phyloP scores from a whole-genome alignment of 2,113 vertebrate species.

The Etheostoma spectabile region DNA sequence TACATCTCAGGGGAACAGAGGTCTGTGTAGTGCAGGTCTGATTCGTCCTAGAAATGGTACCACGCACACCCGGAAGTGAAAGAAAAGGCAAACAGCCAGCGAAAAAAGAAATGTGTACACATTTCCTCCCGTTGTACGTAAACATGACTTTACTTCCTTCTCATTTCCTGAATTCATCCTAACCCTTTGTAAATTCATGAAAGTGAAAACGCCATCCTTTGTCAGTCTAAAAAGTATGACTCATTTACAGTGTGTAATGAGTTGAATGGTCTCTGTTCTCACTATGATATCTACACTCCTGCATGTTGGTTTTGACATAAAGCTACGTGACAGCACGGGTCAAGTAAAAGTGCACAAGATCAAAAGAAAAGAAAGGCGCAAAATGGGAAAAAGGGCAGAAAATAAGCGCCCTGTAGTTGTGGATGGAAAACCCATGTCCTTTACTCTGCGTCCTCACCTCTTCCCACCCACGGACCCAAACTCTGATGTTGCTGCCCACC shows the following conservation, averaged over 20 bases:
- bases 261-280: slow-evolving; percentile 25
- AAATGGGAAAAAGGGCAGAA: slow-evolving; percentile 75
- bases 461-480: slow-evolving; percentile 55
- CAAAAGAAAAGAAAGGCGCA: slow-evolving; percentile 63
- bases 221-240: slow-evolving; percentile 63
- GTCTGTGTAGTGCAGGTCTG: slow-evolving; percentile 29
- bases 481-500: slow-evolving; percentile 61
- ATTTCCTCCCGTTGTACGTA: slow-evolving; percentile 50
- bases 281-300: slow-evolving; percentile 46
- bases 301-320: slow-evolving; percentile 77
- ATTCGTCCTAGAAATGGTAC: slow-evolving; percentile 52
- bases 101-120: slow-evolving; percentile 45
- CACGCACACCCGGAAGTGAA: slow-evolving; percentile 45
- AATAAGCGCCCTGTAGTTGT: slow-evolving; percentile 58
- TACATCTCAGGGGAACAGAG: slow-evolving; percentile 40
- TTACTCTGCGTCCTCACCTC: slow-evolving; percentile 47
- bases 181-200: slow-evolving; percentile 50
- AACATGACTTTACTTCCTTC: slow-evolving; percentile 64
- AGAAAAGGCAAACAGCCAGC: slow-evolving; percentile 63
- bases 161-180: slow-evolving; percentile 57
- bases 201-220: slow-evolving; percentile 57
- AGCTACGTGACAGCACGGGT: slow-evolving; percentile 84
- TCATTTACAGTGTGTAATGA: slow-evolving; percentile 52
- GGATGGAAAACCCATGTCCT: slow-evolving; percentile 53
- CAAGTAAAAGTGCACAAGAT: slow-evolving; percentile 86